These are phyloP conservation scores for Tachina lurida DNA, from an alignment of 2,888 invertebrate genomes.

Conservation along the genomic window DNA sequence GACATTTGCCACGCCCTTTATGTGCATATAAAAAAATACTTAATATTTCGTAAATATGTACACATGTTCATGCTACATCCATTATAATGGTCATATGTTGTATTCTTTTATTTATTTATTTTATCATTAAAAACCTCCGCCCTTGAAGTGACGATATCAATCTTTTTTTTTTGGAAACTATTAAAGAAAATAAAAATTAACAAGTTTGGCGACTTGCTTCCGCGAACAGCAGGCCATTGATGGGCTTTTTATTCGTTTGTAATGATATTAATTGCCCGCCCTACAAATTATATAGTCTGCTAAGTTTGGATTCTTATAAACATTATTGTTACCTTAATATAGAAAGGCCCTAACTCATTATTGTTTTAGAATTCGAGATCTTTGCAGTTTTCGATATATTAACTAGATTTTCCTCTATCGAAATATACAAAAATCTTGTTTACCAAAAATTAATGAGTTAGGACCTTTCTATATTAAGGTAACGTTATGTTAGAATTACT, in stretches of 20 bases:
- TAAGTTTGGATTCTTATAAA: background rate
- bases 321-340: too few relatives aligned
- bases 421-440: too few relatives aligned
- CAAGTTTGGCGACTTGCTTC: conserved; percentile 51
- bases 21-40: background rate
- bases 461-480: too few relatives aligned
- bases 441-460: too few relatives aligned
- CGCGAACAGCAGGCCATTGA: conserved; percentile 32
- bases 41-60: too few relatives aligned
- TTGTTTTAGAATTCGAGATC: too few relatives aligned
- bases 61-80: background rate
- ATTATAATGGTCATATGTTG: background rate
- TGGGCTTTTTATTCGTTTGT: conserved; percentile 30
- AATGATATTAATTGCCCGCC: conserved; percentile 53
- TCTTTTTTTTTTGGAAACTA: too few relatives aligned
- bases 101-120: background rate
- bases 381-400: too few relatives aligned
- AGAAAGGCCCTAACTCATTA: too few relatives aligned
- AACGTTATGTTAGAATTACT: too few relatives aligned
- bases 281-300: conserved; percentile 32
- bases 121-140: background rate
- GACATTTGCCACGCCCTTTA: background rate
- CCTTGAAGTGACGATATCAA: background rate
- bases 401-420: too few relatives aligned
- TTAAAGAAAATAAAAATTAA: conserved; percentile 14